Evolutionary conservation across 23 tunicate genomes (phyloP).

Genomic region (Phallusia fumigata): DNA sequence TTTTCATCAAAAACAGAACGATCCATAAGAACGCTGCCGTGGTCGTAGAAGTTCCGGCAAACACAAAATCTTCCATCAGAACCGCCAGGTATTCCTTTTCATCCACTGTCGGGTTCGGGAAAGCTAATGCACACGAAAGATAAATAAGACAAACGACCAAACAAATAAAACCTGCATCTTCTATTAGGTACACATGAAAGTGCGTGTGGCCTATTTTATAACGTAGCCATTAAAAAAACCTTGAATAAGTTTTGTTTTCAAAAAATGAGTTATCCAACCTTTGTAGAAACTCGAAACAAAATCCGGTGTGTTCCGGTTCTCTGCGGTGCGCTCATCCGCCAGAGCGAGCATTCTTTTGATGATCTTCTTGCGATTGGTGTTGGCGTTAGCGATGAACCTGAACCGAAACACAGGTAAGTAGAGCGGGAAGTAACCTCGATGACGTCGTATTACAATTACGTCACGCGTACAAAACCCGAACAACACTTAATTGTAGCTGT

Average conservation of each 20-base stretch:
- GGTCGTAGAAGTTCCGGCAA: conserved; percentile 63
- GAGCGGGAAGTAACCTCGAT: no score
- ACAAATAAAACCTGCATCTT: no score
- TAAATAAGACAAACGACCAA: no score
- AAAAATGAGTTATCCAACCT: neutral
- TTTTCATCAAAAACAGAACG: conserved; percentile 49
- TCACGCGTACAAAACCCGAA: no score
- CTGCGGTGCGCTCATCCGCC: neutral
- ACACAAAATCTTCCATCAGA: conserved; percentile 43
- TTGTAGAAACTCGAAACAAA: conserved; percentile 25
- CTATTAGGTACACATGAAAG: no score
- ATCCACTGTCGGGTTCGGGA: neutral
- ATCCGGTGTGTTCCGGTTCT: neutral
- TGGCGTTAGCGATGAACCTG: neutral
- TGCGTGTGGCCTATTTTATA: no score
- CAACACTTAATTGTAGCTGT: no score
- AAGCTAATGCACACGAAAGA: neutral
- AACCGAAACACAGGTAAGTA: neutral
- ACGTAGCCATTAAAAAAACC: no score
- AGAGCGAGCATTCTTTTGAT: neutral
- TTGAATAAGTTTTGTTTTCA: no score
- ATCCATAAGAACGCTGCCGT: conserved; percentile 57
- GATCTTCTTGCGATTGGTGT: neutral
- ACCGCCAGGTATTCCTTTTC: conserved; percentile 36
- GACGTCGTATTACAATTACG: no score